Evolutionary conservation across 2,888 invertebrate genomes (phyloP).

Genomic region (Lycia hirtaria): DNA sequence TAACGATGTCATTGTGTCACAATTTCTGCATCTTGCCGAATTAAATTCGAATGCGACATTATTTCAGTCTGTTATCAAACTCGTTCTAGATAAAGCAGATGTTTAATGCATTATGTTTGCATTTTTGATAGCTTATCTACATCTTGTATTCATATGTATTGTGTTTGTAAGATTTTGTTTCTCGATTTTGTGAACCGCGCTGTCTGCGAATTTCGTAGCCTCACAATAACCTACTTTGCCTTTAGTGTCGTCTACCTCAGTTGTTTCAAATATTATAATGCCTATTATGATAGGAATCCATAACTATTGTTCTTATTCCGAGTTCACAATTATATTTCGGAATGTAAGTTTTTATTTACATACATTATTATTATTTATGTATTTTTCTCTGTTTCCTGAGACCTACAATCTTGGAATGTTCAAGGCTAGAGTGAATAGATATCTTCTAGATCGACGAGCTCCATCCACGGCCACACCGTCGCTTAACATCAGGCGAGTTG

Average conservation of each 20-base stretch:
- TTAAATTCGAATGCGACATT: constrained; percentile 26
- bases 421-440: too few relatives aligned
- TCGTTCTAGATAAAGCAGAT: constrained; percentile 45
- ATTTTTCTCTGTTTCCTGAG: too few relatives aligned
- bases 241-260: too few relatives aligned
- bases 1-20: constrained; percentile 41
- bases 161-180: constrained; percentile 27
- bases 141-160: constrained; percentile 39
- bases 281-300: neutral
- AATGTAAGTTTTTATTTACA: neutral
- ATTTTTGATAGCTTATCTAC: constrained; percentile 55
- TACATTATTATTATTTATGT: neutral
- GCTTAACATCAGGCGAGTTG: too few relatives aligned
- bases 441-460: too few relatives aligned
- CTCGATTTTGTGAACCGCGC: neutral
- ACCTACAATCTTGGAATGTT: too few relatives aligned
- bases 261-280: neutral
- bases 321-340: neutral
- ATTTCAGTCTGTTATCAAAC: constrained; percentile 29
- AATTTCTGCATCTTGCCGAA: constrained; percentile 38
- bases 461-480: too few relatives aligned
- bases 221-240: too few relatives aligned
- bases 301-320: neutral
- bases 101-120: constrained; percentile 54
- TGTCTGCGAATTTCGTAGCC: neutral